phyloP scores from a whole-genome alignment of 2,888 invertebrate genomes.

The Drosophila anomalata region DNA sequence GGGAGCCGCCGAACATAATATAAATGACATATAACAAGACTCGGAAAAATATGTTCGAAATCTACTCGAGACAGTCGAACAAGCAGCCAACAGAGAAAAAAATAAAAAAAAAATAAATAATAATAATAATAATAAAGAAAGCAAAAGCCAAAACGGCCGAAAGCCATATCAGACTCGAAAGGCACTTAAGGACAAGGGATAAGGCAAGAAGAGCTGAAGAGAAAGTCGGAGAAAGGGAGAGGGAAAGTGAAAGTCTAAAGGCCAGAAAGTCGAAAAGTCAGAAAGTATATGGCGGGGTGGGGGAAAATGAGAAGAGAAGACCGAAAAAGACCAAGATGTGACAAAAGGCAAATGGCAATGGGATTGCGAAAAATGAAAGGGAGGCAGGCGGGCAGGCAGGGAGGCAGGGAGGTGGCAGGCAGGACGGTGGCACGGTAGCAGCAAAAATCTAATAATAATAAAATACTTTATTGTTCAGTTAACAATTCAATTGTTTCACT shows the following conservation, averaged over 20 bases:
- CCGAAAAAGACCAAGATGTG: slow-evolving; percentile 5
- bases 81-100: slow-evolving; percentile 42
- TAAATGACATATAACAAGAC: slow-evolving; percentile 73
- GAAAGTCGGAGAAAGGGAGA: neutral
- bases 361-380: slow-evolving; percentile 10
- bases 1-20: slow-evolving; percentile 49
- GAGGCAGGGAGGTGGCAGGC: slow-evolving; percentile 27
- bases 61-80: slow-evolving; percentile 69
- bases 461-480: slow-evolving; percentile 77
- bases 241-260: neutral
- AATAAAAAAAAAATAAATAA: slow-evolving; percentile 10
- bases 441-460: slow-evolving; percentile 75
- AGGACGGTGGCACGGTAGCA: slow-evolving; percentile 20
- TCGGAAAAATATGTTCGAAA: slow-evolving; percentile 72
- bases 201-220: slow-evolving; percentile 6
- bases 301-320: slow-evolving; percentile 14
- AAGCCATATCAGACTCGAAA: slow-evolving; percentile 49
- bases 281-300: neutral
- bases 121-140: slow-evolving; percentile 15
- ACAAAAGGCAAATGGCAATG: slow-evolving; percentile 26
- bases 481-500: slow-evolving; percentile 77
- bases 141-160: slow-evolving; percentile 51
- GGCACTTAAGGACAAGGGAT: slow-evolving; percentile 61
- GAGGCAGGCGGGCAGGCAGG: slow-evolving; percentile 17
- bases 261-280: slow-evolving; percentile 1